phyloP scores from a whole-genome alignment of 1,140 invertebrate species.

The Drosophila oshimai region DNA sequence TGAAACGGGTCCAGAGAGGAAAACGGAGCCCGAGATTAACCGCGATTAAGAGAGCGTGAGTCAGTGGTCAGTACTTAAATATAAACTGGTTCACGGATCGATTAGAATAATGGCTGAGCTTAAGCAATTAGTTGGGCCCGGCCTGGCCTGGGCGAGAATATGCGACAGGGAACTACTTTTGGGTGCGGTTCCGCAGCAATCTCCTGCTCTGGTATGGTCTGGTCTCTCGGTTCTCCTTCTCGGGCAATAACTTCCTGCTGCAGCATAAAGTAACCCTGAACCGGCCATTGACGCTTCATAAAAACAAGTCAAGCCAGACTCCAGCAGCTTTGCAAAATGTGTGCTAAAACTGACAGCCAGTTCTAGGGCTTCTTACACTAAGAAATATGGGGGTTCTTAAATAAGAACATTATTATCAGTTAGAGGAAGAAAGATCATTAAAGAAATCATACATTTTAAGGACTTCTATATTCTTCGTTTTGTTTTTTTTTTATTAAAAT shows the following conservation, averaged over 20 bases:
- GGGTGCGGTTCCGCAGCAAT: slow-evolving; percentile 13
- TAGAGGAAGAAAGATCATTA: too few relatives aligned
- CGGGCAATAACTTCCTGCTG: slow-evolving; percentile 64
- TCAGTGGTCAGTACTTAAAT: slow-evolving; percentile 35
- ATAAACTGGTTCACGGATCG: slow-evolving; percentile 70
- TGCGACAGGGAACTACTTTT: slow-evolving; percentile 2
- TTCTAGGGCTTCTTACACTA: slow-evolving; percentile 18
- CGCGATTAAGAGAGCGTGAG: slow-evolving; percentile 23
- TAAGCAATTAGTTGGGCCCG: slow-evolving; percentile 39
- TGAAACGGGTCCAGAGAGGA: slow-evolving; percentile 45
- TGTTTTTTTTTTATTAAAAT: too few relatives aligned
- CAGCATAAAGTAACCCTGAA: slow-evolving; percentile 69
- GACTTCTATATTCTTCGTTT: too few relatives aligned
- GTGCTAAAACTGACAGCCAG: background rate
- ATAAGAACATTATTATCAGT: too few relatives aligned
- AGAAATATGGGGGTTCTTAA: background rate
- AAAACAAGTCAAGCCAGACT: slow-evolving; percentile 12
- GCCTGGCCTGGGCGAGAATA: slow-evolving; percentile 27
- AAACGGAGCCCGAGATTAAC: background rate
- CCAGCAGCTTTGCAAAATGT: background rate
- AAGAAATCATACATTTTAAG: too few relatives aligned
- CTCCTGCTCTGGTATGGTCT: background rate
- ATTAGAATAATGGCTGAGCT: slow-evolving; percentile 62
- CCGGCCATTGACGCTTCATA: slow-evolving; percentile 38
- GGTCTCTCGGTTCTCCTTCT: slow-evolving; percentile 13